Base-by-base conservation (phyloP, 2,113 vertebrate genomes). In the Neodon shergylaensis region DNA sequence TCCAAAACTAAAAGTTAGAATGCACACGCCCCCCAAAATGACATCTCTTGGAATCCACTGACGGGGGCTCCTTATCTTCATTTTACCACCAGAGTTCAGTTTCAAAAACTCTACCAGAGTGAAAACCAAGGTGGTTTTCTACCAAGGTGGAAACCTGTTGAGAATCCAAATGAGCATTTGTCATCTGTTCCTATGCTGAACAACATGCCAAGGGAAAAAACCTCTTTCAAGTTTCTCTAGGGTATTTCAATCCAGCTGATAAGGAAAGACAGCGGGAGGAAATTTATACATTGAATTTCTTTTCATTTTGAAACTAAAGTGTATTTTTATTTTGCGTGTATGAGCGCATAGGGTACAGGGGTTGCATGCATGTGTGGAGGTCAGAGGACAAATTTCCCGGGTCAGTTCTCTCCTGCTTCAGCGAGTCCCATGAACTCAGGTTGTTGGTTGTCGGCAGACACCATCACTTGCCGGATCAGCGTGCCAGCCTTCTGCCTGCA, bases 1-100 rank as follows among this genome's bases (percentile, higher is more conserved):
- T 88, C 14, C 28, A 94, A 92, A 79, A 78, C 74, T 79, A 90
- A 94, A 91, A 88, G 47, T 44, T 65, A 87, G 7, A 61, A 72
- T 7, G 58, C 19, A 58, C 58, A 58, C 19, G 6, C 58, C 4
- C 58, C 58, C 58, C 58, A 58, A 58, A 58, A 21, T 58, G 4
- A 44, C 65, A 19, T 49, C 33, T 65, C 82, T 72, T 72, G n/a
- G 47, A 88, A 88, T 73, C 26, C 16, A 66, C 70, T 11, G 16
- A 79, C 68, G n/a, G 49, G 42, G 42, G 61, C 4, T 82, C 76
- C 66, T 84, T 78, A 83, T 1, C 8, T 36, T 74, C 26, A 90
- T 47, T 36, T 74, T 31, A 88, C 54, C 47, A 21, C 21, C 47
- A 49, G 3, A 74, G 21, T 82, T 44, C 77, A 26, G 22, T 88